phyloP scores from a whole-genome alignment of 2,797 vertebrate genomes.

The Rhinatrema bivittatum region DNA sequence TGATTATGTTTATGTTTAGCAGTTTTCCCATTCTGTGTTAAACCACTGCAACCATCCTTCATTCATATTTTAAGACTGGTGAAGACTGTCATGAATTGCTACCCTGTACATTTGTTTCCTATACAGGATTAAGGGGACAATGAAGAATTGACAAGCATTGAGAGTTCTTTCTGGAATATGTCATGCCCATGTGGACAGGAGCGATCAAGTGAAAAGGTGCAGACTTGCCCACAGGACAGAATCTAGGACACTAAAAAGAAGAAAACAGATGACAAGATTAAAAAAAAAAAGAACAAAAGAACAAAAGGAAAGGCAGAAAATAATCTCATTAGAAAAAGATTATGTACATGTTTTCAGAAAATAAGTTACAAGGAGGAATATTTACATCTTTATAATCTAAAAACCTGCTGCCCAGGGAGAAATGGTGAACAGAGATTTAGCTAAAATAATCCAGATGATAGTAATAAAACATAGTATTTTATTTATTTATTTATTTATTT shows the following conservation, averaged over 20 bases:
- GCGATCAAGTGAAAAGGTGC: slow-evolving; percentile 27
- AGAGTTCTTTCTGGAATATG: slow-evolving; percentile 24
- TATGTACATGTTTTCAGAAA: too few relatives aligned
- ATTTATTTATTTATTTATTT: too few relatives aligned
- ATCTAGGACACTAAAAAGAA: background rate
- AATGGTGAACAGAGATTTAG: too few relatives aligned
- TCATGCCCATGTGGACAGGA: slow-evolving; percentile 9
- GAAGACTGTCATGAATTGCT: slow-evolving; percentile 30
- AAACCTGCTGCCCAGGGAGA: too few relatives aligned
- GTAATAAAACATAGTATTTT: too few relatives aligned
- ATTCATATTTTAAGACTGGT: slow-evolving; percentile 46
- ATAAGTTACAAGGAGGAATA: too few relatives aligned
- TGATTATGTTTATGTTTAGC: too few relatives aligned
- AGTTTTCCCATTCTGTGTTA: slow-evolving; percentile 39
- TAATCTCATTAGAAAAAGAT: too few relatives aligned
- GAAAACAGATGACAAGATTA: rapidly evolving
- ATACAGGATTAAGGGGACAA: slow-evolving; percentile 25
- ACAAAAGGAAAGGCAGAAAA: too few relatives aligned
- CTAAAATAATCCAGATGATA: too few relatives aligned
- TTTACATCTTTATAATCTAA: too few relatives aligned
- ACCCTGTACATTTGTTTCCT: slow-evolving; percentile 44
- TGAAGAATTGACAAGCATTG: slow-evolving; percentile 31
- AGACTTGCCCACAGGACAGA: slow-evolving; percentile 7
- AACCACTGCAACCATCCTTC: slow-evolving; percentile 30
- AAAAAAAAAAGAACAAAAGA: slow-evolving; percentile 2